These are phyloP conservation scores for Caradrina kadenii DNA, from an alignment of 2,888 invertebrate species.

Conservation along the genomic window DNA sequence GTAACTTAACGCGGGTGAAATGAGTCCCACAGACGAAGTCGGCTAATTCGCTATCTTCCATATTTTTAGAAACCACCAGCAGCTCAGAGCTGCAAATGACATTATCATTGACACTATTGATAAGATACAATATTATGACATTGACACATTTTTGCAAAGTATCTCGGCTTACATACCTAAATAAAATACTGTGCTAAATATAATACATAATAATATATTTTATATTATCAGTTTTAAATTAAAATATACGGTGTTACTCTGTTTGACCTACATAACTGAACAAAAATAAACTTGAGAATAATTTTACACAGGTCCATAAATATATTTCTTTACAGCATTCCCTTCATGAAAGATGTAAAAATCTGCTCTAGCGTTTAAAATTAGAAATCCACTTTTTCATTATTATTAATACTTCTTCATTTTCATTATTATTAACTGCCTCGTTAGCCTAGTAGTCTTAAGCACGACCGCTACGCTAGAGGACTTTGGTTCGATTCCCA, in stretches of 20 bases:
- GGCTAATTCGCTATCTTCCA: too few species aligned
- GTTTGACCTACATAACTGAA: constrained; percentile 58
- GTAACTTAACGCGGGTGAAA: too few species aligned
- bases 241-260: constrained; percentile 45
- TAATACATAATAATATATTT: constrained; percentile 1
- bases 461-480: too few species aligned
- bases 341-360: constrained; percentile 40
- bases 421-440: not conserved
- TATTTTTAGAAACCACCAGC: constrained; percentile 47
- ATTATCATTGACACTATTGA: constrained; percentile 72
- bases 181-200: constrained; percentile 23
- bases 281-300: constrained; percentile 61
- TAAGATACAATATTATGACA: constrained; percentile 72
- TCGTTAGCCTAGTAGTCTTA: too few species aligned
- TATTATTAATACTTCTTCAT: not conserved
- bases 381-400: not conserved
- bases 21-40: too few species aligned
- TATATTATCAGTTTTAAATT: constrained; percentile 58
- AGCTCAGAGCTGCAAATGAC: constrained; percentile 50
- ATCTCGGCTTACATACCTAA: constrained; percentile 49
- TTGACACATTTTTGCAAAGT: constrained; percentile 74
- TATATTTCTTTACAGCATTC: constrained; percentile 58
- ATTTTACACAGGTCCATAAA: constrained; percentile 57
- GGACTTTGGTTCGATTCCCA: too few species aligned
- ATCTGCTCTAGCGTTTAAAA: constrained; percentile 16